Percentiles rank a stretch among this genome's conserved stretches.
Conservation (phyloP, 2,888 invertebrate species). For the Ceraclea dissimilis region DNA sequence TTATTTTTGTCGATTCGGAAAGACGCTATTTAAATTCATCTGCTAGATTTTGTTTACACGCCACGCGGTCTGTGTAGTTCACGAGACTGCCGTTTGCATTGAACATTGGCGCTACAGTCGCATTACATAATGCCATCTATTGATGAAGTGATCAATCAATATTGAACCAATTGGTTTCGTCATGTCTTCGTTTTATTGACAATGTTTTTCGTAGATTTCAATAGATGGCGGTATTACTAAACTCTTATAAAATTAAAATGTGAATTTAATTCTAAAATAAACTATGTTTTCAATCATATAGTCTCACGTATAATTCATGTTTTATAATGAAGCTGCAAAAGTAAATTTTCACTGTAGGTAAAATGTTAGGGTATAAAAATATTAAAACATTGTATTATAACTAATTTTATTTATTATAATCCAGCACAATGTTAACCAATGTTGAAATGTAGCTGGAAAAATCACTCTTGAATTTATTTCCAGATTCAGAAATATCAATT, state of each 20-base stretch:
- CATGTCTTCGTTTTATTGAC: neutral
- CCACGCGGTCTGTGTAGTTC: no score
- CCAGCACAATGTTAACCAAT: conserved; percentile 27
- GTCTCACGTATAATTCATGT: no score
- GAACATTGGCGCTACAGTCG: neutral
- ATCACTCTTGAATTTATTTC: conserved; percentile 51
- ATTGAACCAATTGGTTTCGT: neutral
- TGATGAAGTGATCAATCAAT: neutral
- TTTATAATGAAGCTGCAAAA: no score
- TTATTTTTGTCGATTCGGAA: no score
- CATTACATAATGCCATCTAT: neutral
- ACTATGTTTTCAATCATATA: no score
- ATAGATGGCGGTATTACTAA: neutral
- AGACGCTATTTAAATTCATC: no score
- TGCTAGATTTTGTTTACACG: no score
- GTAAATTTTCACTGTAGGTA: no score
- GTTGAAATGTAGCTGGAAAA: conserved; percentile 46
- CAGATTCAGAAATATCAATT: conserved; percentile 51
- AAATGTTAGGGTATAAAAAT: no score
- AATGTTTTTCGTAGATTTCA: neutral
- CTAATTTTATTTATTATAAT: neutral
- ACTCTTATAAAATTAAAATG: neutral
- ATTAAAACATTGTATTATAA: no score
- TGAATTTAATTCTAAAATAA: no score
- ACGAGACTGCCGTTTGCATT: no score